A percentile compares a stretch with the other conserved stretches of the same genome.
Evolutionary conservation across 2,888 invertebrate species (phyloP).

Genomic region (Epinotia nisella): DNA sequence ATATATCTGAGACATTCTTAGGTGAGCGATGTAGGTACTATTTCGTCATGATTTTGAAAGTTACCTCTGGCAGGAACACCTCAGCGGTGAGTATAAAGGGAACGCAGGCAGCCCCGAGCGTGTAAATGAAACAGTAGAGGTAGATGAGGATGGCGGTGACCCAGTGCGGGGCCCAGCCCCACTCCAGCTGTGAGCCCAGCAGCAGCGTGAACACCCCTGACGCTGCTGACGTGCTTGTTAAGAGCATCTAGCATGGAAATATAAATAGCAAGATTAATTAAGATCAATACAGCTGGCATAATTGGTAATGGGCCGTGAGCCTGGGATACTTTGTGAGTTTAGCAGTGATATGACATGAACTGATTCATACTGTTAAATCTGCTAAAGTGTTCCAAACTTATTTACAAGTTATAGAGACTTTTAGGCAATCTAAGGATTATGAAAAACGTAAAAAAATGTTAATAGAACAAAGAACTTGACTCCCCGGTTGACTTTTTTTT

Average conservation of each 20-base stretch:
- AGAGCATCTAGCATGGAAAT: constrained; percentile 57
- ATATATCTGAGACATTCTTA: no score
- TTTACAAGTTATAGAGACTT: no score
- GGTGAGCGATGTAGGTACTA: no score
- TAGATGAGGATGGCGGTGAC: constrained; percentile 67
- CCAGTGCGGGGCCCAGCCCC: constrained; percentile 68
- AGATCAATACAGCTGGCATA: not conserved
- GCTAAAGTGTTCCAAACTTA: no score
- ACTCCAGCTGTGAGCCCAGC: constrained; percentile 64
- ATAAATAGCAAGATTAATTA: not conserved
- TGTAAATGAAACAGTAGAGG: constrained; percentile 69
- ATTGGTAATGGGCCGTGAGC: no score
- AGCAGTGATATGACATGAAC: no score
- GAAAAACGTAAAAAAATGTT: no score
- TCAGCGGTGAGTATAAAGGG: constrained; percentile 78
- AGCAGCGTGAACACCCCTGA: constrained; percentile 63
- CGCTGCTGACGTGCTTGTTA: constrained; percentile 58
- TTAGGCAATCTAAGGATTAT: no score
- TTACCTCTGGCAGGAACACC: constrained; percentile 74
- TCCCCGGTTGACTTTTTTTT: no score
- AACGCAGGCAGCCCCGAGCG: constrained; percentile 74
- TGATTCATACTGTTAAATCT: no score
- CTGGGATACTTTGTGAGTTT: no score
- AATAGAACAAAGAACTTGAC: no score
- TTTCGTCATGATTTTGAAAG: not conserved